Conservation (phyloP, 2,888 invertebrate species). For the Aricia artaxerxes region DNA sequence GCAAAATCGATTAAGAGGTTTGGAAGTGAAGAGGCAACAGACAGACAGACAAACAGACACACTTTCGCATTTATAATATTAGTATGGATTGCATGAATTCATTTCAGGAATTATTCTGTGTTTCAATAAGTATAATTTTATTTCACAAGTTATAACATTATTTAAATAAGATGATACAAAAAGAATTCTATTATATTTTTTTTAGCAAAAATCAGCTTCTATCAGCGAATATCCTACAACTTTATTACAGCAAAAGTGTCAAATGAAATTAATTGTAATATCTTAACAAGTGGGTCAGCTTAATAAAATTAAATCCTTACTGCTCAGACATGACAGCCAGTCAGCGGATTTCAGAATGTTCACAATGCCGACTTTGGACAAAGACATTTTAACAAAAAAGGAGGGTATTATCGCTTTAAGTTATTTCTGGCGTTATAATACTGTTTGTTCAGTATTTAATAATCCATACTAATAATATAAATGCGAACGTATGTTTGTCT, state of each 20-base stretch:
- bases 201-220: neutral
- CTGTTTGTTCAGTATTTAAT: neutral
- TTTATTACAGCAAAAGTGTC: neutral
- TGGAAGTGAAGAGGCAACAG: no score
- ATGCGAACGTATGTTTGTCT: no score
- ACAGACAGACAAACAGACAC: no score
- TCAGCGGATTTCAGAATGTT: constrained; percentile 22
- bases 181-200: neutral
- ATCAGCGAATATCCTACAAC: neutral
- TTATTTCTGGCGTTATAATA: neutral
- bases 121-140: no score
- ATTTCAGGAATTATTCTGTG: no score
- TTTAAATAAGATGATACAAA: no score
- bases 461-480: no score
- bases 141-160: no score
- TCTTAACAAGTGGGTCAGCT: constrained; percentile 32
- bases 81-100: no score
- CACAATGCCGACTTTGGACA: constrained; percentile 11
- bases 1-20: no score
- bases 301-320: constrained; percentile 31
- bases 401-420: neutral
- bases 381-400: neutral
- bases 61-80: no score
- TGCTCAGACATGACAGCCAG: constrained; percentile 20
- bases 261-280: constrained; percentile 33